These are phyloP conservation scores for Callinectes sapidus DNA, from an alignment of 2,888 invertebrate species.

Conservation along the genomic window DNA sequence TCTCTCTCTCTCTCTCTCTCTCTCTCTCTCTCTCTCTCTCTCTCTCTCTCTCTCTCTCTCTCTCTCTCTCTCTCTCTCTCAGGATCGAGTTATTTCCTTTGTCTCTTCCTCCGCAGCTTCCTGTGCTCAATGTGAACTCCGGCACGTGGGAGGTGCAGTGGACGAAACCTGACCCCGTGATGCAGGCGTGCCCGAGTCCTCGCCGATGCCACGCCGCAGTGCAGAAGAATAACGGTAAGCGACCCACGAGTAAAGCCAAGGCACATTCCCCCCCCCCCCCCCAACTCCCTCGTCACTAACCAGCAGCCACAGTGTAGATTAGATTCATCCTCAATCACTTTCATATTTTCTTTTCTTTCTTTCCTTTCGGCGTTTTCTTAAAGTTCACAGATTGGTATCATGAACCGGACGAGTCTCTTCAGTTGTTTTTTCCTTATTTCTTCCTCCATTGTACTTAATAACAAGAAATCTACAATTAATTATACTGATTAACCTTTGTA, in stretches of 20 bases:
- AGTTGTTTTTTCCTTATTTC: too few species aligned
- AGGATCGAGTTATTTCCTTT: not conserved
- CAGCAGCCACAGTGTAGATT: not conserved
- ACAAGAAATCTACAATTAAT: too few species aligned
- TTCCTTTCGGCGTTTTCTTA: too few species aligned
- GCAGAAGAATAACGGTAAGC: slow-evolving; percentile 49
- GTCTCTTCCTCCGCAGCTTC: not conserved
- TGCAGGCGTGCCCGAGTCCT: slow-evolving; percentile 49
- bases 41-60: not conserved
- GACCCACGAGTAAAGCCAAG: not conserved
- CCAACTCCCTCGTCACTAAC: too few species aligned
- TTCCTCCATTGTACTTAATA: too few species aligned
- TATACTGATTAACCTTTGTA: too few species aligned
- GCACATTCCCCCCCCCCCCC: not conserved
- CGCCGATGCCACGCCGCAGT: slow-evolving; percentile 57
- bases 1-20: not conserved
- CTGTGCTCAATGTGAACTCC: slow-evolving; percentile 39
- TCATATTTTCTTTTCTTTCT: too few species aligned
- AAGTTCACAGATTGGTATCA: too few species aligned
- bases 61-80: too few species aligned
- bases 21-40: not conserved
- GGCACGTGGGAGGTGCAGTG: slow-evolving; percentile 40
- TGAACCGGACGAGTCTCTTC: too few species aligned
- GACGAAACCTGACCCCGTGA: slow-evolving; percentile 49
- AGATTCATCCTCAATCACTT: too few species aligned